Evolutionary conservation across 2,113 vertebrate species (phyloP), one percentile per base, ranked within the genome.

Genomic region (Numenius arquata): DNA sequence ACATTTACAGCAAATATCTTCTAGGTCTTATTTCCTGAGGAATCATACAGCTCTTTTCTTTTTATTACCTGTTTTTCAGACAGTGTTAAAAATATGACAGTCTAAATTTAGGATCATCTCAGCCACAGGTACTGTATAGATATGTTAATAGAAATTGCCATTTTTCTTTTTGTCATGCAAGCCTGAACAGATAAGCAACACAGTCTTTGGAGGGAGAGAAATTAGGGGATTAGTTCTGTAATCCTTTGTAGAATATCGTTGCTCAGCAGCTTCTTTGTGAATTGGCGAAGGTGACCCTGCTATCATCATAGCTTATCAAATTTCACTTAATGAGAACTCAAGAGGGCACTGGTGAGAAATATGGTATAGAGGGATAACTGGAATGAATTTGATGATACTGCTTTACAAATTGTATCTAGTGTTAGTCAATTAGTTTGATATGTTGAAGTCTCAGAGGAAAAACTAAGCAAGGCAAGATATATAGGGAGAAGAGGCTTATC

Each of bases 241-340:
- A 94, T 94, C 73, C 75, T 87, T 82, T 83, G 48, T 80, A 63
- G 50, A 86, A 89, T 68, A 67, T 30, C 84, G 78, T 85, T 82
- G 79, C 13, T 96, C 36, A 90, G 58, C 50, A 95, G 76, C 53
- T 94, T 82, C 83, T 89, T 67, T 88, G 34, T 87, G 59, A 80
- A 92, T 74, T 58, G 67, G 55, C 61, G 48, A 92, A 91, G 65
- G 81, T 85, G 88, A 93, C 85, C 71, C 89, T 74, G 22, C 61
- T 93, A 96, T 74, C 89, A 94, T 40, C 59, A 83, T 40, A 92
- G 38, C 80, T 95, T 67, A 95, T 92, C 93, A 76, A 92, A 66
- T 92, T 96, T 95, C 62, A 83, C 66, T 89, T 94, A 96, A 95
- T 77, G 77, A 82, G 74, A 92, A 90, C 59, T 90, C 67, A 90